Conservation (phyloP, 2,888 invertebrate species). For the Ptychoptera contaminata region DNA sequence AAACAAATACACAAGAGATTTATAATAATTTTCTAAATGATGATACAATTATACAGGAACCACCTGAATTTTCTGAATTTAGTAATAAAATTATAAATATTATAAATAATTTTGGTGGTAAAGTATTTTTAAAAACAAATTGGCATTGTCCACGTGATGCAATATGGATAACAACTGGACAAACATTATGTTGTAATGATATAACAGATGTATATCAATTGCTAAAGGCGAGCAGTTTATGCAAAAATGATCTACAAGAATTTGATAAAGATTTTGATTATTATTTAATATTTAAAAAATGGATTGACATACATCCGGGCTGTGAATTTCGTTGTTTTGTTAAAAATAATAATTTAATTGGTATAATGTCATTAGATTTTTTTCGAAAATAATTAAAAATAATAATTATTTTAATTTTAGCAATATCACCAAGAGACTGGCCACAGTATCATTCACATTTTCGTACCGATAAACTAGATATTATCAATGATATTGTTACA, state of each 20-base stretch:
- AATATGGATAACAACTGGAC: conserved; percentile 13
- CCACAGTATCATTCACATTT: conserved; percentile 13
- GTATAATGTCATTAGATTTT: not conserved
- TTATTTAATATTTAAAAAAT: conserved; percentile 12
- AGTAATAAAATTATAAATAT: conserved; percentile 7
- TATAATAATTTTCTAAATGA: conserved; percentile 3
- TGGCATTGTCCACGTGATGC: conserved; percentile 14
- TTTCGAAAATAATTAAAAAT: not conserved
- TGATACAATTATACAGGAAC: conserved; percentile 5
- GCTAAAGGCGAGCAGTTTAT: conserved; percentile 12
- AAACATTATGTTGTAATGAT: conserved; percentile 11
- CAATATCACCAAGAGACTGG: conserved; percentile 15
- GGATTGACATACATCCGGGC: conserved; percentile 14
- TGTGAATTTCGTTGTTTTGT: conserved; percentile 15
- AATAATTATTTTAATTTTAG: too few species aligned
- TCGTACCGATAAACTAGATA: conserved; percentile 9
- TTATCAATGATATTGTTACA: conserved; percentile 12
- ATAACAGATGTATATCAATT: conserved; percentile 14
- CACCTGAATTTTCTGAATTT: conserved; percentile 13
- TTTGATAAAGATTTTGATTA: conserved; percentile 2
- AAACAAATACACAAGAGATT: not conserved
- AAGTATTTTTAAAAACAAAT: conserved; percentile 13
- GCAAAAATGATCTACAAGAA: conserved; percentile 10
- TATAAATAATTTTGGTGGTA: conserved; percentile 6
- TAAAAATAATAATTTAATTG: conserved; percentile 8